phyloP scores from a whole-genome alignment of 2,888 invertebrate genomes.

The Xylocampa areola region DNA sequence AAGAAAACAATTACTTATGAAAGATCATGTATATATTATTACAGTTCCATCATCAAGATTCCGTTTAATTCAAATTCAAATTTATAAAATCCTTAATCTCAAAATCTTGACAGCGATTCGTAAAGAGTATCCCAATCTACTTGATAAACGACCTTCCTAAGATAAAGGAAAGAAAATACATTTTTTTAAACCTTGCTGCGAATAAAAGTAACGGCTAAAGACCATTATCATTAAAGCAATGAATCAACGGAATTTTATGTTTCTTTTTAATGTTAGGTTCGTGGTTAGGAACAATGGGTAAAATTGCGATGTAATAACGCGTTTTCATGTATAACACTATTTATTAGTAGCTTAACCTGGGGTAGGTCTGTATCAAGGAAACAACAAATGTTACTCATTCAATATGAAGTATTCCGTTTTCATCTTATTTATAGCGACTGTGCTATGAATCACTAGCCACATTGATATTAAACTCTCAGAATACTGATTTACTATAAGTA shows the following conservation, averaged over 20 bases:
- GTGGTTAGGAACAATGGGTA: conserved; percentile 67
- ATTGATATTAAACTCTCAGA: too few species aligned
- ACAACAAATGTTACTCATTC: conserved; percentile 5
- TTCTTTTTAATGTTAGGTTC: conserved; percentile 66
- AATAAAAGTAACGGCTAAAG: conserved; percentile 71
- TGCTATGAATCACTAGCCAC: background rate
- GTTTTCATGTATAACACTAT: conserved; percentile 41
- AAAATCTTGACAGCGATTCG: conserved; percentile 66
- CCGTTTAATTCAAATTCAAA: conserved; percentile 49
- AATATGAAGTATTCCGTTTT: too few species aligned
- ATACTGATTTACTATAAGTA: too few species aligned
- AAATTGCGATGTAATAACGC: conserved; percentile 59
- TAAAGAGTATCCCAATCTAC: conserved; percentile 72
- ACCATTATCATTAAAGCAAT: conserved; percentile 78
- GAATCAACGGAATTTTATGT: conserved; percentile 78
- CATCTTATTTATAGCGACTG: too few species aligned
- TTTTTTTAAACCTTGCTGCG: conserved; percentile 67
- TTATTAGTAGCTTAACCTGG: conserved; percentile 55
- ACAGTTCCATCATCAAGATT: conserved; percentile 36
- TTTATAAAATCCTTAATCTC: conserved; percentile 52
- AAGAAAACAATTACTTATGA: conserved; percentile 23
- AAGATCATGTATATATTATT: conserved; percentile 28
- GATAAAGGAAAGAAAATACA: conserved; percentile 74
- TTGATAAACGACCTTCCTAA: conserved; percentile 75
- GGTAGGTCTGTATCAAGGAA: conserved; percentile 25